These are phyloP conservation scores for Calidris pygmaea DNA, from an alignment of 2,113 vertebrate species.

Conservation along the genomic window DNA sequence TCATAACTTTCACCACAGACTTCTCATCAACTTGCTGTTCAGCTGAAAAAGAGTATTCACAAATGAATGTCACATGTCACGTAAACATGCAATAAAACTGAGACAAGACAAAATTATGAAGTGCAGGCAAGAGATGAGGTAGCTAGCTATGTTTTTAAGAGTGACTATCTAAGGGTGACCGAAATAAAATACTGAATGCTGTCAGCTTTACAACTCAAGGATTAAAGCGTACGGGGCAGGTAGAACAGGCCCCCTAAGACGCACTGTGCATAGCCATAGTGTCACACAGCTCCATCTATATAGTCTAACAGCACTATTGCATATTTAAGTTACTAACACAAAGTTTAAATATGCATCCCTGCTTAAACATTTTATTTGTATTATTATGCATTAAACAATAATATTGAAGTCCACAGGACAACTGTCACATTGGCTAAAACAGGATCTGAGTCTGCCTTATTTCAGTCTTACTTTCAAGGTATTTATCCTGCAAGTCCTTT, in stretches of 20 bases:
- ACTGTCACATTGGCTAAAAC: neutral
- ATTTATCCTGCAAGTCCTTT: neutral
- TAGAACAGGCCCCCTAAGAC: neutral
- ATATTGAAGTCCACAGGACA: neutral
- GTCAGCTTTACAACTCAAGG: neutral
- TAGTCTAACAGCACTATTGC: neutral
- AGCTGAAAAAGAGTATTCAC: neutral
- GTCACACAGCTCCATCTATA: neutral
- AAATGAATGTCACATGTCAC: neutral
- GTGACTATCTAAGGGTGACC: neutral
- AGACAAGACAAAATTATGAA: neutral
- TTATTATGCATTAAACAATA: neutral
- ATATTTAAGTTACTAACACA: neutral
- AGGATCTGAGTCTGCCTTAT: neutral
- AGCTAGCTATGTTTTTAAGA: neutral
- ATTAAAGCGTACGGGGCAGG: neutral
- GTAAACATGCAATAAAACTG: neutral
- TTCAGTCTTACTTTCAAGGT: neutral
- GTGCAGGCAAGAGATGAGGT: neutral
- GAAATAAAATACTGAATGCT: neutral
- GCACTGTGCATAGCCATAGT: neutral
- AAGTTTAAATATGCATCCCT: rapidly evolving
- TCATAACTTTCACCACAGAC: neutral
- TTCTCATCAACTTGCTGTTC: neutral
- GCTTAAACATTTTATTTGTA: neutral